Percentiles rank a stretch among this genome's conserved stretches.
These are phyloP conservation scores for Tragelaphus strepsiceros DNA, from an alignment of 2,113 vertebrate species.

Conservation along the genomic window DNA sequence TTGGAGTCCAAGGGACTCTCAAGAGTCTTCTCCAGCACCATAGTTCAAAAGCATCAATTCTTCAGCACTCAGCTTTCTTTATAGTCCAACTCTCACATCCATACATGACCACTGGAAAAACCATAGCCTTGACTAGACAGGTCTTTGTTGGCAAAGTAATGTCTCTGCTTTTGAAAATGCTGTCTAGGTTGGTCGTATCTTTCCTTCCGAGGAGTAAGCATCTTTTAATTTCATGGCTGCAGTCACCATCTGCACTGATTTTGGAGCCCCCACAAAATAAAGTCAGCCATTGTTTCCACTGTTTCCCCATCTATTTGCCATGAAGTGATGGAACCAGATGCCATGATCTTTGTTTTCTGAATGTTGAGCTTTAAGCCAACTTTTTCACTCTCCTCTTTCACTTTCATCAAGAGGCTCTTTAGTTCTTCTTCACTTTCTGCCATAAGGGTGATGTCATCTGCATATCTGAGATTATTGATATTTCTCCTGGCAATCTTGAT, in stretches of 20 bases:
- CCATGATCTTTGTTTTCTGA: neutral
- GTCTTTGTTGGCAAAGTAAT: neutral
- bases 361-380: neutral
- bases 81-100: neutral
- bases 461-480: neutral
- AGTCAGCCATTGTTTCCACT: neutral
- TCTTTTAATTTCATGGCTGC: neutral
- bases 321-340: neutral
- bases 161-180: neutral
- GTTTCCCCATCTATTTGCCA: neutral
- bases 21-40: neutral
- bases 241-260: neutral
- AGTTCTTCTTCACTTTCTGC: neutral
- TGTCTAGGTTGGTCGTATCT: neutral
- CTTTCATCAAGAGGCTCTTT: neutral
- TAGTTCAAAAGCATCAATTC: neutral
- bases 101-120: neutral
- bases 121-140: neutral
- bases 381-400: neutral
- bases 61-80: neutral
- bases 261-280: fast-evolving
- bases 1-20: neutral
- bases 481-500: neutral
- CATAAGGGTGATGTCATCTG: neutral
- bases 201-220: neutral